These are phyloP conservation scores for Phoenoteleia sp. DNA, from an alignment of 2,888 invertebrate species.

Conservation along the genomic window DNA sequence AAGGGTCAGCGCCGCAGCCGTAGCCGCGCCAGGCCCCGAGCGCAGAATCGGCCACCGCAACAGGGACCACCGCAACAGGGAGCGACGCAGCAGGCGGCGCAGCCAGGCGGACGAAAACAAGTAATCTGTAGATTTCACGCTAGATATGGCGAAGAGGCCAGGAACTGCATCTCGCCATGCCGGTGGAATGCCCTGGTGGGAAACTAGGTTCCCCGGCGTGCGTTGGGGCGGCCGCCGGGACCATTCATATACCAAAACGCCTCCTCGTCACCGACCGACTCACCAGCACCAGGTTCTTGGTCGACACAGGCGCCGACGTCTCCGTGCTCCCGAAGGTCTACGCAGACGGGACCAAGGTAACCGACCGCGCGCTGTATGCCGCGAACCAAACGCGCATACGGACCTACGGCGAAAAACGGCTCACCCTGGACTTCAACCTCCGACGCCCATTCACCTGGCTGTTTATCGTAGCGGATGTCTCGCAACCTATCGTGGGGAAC, in stretches of 20 bases:
- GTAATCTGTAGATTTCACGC: too few relatives aligned
- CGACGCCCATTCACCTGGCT: background rate
- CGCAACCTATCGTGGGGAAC: background rate
- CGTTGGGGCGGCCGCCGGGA: slow-evolving; percentile 20
- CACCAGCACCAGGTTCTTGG: slow-evolving; percentile 48
- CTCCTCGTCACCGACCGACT: slow-evolving; percentile 15
- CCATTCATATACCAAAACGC: background rate
- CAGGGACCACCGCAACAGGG: too few relatives aligned
- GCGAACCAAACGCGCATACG: slow-evolving; percentile 80
- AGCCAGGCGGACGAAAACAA: too few relatives aligned
- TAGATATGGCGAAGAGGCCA: background rate
- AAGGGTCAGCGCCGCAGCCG: too few relatives aligned
- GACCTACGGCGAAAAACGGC: slow-evolving; percentile 77
- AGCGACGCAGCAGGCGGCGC: too few relatives aligned
- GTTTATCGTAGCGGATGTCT: background rate
- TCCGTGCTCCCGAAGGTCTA: background rate
- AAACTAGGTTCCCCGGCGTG: slow-evolving; percentile 29
- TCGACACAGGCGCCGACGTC: slow-evolving; percentile 43
- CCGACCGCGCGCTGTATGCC: slow-evolving; percentile 76
- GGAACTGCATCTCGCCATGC: background rate
- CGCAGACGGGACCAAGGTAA: background rate
- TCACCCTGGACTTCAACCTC: slow-evolving; percentile 69
- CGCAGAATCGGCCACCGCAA: too few relatives aligned
- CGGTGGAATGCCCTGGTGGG: background rate
- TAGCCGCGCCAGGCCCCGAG: too few relatives aligned